Percentiles rank a stretch among this genome's conserved stretches.
These are phyloP conservation scores for Drosophila niveifrons DNA, from an alignment of 2,888 invertebrate species.

Conservation along the genomic window DNA sequence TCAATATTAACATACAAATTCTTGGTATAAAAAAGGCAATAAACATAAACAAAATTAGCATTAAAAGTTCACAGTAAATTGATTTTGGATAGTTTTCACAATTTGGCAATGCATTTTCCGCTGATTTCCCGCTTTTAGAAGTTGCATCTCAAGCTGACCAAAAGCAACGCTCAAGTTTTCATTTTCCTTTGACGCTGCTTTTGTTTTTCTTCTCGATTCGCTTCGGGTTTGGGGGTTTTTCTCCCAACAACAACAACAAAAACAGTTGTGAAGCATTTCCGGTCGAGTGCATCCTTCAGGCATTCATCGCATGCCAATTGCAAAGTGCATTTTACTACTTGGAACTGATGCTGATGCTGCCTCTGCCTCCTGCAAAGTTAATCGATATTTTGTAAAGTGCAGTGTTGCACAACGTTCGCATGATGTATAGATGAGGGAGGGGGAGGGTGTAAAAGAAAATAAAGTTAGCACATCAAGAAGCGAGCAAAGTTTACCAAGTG, in stretches of 20 bases:
- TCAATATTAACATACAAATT: background rate
- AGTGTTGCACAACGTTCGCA: conserved; percentile 22
- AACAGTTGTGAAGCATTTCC: conserved; percentile 45
- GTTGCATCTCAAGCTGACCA: background rate
- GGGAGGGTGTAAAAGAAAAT: background rate
- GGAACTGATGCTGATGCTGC: conserved; percentile 9
- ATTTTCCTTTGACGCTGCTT: conserved; percentile 6
- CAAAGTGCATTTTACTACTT: conserved; percentile 29
- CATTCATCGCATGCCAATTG: conserved; percentile 34
- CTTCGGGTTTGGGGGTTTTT: conserved; percentile 11
- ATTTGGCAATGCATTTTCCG: conserved; percentile 6
- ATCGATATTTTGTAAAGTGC: conserved; percentile 58
- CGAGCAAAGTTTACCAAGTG: conserved; percentile 62
- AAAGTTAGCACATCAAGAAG: conserved; percentile 66
- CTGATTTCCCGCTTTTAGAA: conserved; percentile 1
- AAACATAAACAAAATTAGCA: background rate
- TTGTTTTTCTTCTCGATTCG: conserved; percentile 18
- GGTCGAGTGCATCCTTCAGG: conserved; percentile 37
- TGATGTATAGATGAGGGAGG: background rate
- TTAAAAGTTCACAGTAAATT: conserved; percentile 5
- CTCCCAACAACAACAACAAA: background rate
- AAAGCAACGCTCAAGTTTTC: conserved; percentile 18
- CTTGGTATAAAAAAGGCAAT: background rate
- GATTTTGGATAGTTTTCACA: background rate
- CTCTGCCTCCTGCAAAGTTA: conserved; percentile 23